These are phyloP conservation scores for Ictidomys tridecemlineatus DNA, from an alignment of 2,113 vertebrate genomes.

Conservation along the genomic window DNA sequence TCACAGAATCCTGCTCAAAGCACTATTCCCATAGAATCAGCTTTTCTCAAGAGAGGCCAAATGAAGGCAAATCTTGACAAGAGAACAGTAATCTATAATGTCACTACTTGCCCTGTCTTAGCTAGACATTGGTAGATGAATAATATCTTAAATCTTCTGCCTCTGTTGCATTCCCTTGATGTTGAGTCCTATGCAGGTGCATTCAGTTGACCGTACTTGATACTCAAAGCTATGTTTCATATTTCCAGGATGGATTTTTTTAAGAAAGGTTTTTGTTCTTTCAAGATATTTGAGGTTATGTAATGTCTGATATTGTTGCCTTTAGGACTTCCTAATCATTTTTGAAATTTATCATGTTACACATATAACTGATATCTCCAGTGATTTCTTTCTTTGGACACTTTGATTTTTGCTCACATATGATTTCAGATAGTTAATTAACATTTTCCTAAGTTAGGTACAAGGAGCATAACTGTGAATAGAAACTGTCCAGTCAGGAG, in stretches of 20 bases:
- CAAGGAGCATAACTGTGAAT: neutral
- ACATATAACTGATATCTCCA: neutral
- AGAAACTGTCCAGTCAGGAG: neutral
- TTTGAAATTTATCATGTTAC: neutral
- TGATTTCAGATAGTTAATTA: neutral
- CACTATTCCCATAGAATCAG: neutral
- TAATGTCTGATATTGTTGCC: neutral
- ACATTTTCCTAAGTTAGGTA: neutral
- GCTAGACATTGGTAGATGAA: too few species aligned
- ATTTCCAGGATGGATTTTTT: too few species aligned
- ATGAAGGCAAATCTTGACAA: neutral
- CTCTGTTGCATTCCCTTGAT: neutral
- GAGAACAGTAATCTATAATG: neutral
- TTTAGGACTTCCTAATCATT: neutral
- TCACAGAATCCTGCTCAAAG: neutral
- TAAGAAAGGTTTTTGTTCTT: neutral
- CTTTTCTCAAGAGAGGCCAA: neutral
- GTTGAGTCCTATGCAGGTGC: too few species aligned
- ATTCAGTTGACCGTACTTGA: accelerated
- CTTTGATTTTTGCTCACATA: neutral
- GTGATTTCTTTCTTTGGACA: neutral
- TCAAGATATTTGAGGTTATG: neutral
- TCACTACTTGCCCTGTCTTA: neutral
- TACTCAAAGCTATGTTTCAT: neutral
- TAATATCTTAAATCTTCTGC: neutral